phyloP scores from a whole-genome alignment of 2,113 vertebrate species.

The Cynoglossus semilaevis region DNA sequence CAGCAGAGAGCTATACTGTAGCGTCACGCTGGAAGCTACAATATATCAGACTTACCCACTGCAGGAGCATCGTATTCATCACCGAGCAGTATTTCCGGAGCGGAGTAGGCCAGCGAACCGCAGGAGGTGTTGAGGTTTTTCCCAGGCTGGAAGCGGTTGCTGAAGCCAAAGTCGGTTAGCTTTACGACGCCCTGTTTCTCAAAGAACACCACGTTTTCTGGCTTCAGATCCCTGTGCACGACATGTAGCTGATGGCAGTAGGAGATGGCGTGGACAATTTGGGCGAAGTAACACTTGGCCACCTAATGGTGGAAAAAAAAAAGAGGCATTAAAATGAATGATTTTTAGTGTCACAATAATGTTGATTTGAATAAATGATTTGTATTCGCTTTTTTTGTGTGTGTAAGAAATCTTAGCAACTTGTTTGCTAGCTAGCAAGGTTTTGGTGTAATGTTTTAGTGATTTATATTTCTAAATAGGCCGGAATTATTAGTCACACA shows the following conservation, averaged over 20 bases:
- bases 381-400: not conserved
- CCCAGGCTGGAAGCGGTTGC: conserved; percentile 96
- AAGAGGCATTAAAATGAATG: not conserved
- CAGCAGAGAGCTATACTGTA: not conserved
- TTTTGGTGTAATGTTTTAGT: no score
- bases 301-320: conserved; percentile 63
- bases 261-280: conserved; percentile 98
- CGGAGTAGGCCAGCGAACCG: conserved; percentile 96
- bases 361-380: not conserved
- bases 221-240: conserved; percentile 96
- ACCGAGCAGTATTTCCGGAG: conserved; percentile 95
- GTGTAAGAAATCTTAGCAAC: no score
- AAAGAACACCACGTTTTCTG: conserved; percentile 98
- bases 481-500: no score
- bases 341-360: not conserved
- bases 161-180: conserved; percentile 98
- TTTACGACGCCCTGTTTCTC: conserved; percentile 98
- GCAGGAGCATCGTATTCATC: conserved; percentile 97
- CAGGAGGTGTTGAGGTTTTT: conserved; percentile 96
- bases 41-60: conserved; percentile 74
- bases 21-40: not conserved
- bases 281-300: conserved; percentile 98
- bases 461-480: no score
- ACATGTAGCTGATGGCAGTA: conserved; percentile 98
- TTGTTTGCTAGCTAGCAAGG: no score